A percentile compares a stretch with the other conserved stretches of the same genome.
phyloP scores from a whole-genome alignment of 2,888 invertebrate genomes.

The Microlaimidae sp. region DNA sequence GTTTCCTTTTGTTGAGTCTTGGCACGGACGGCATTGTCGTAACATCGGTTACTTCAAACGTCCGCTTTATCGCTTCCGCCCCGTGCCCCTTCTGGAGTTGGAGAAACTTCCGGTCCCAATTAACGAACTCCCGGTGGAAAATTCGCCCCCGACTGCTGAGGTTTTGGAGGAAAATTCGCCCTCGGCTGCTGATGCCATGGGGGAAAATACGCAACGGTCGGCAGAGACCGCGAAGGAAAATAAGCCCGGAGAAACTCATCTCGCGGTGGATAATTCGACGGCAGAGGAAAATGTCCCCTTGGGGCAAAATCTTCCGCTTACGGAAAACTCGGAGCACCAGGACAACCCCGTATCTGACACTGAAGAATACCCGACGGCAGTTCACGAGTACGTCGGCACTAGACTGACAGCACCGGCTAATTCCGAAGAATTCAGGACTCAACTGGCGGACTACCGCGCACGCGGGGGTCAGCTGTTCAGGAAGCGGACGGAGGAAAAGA shows the following conservation, averaged over 20 bases:
- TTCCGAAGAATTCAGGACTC: slow-evolving; percentile 51
- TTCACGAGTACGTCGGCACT: not conserved
- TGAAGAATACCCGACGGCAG: slow-evolving; percentile 33
- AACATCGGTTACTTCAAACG: slow-evolving; percentile 35
- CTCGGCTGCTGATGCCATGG: not conserved
- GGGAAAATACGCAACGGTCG: too few relatives aligned
- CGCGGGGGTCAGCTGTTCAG: slow-evolving; percentile 49
- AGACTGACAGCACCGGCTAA: slow-evolving; percentile 38
- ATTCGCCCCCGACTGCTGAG: too few relatives aligned
- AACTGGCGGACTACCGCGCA: slow-evolving; percentile 69
- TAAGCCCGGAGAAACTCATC: too few relatives aligned
- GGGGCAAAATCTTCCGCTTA: too few relatives aligned
- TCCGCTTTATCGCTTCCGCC: slow-evolving; percentile 16
- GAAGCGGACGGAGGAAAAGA: slow-evolving; percentile 3
- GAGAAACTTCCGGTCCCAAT: not conserved
- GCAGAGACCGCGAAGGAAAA: not conserved
- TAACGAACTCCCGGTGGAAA: too few relatives aligned
- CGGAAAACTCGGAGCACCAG: too few relatives aligned
- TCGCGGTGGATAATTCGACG: too few relatives aligned
- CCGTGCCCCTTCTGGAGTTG: not conserved
- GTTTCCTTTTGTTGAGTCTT: slow-evolving; percentile 71
- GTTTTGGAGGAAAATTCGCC: not conserved
- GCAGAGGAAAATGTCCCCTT: too few relatives aligned
- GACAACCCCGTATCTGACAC: too few relatives aligned
- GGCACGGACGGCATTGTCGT: slow-evolving; percentile 54